Percentiles rank a stretch among this genome's conserved stretches.
These are phyloP conservation scores for Sula dactylatra DNA, from an alignment of 2,113 vertebrate genomes.

Conservation along the genomic window DNA sequence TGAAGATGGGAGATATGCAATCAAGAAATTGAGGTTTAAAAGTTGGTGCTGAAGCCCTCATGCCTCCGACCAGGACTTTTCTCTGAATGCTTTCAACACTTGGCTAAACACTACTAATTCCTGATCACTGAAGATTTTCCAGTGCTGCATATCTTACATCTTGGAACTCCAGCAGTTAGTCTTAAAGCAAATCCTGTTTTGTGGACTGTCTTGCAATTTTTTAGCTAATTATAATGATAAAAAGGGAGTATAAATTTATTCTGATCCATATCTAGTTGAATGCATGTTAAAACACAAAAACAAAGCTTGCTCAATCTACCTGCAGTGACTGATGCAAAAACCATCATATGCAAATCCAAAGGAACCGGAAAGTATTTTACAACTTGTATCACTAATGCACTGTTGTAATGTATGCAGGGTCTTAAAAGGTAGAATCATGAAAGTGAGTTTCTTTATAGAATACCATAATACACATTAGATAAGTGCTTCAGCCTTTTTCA, in stretches of 20 bases:
- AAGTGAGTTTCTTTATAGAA: conserved; percentile 65
- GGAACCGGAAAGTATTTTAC: conserved; percentile 83
- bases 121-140: conserved; percentile 79
- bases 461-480: conserved; percentile 40
- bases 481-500: conserved; percentile 61
- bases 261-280: conserved; percentile 88
- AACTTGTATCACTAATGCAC: conserved; percentile 86
- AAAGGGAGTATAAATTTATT: conserved; percentile 88
- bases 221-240: conserved; percentile 89
- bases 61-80: conserved; percentile 87
- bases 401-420: conserved; percentile 81
- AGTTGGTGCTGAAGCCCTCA: conserved; percentile 88
- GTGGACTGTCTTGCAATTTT: conserved; percentile 93
- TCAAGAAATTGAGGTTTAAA: conserved; percentile 88
- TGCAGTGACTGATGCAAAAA: conserved; percentile 92
- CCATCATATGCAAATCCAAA: conserved; percentile 92
- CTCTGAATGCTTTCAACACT: conserved; percentile 83
- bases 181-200: conserved; percentile 85
- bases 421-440: conserved; percentile 64
- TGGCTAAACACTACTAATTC: conserved; percentile 83
- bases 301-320: conserved; percentile 93
- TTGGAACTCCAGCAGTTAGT: conserved; percentile 81
- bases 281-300: conserved; percentile 88
- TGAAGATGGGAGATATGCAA: conserved; percentile 92
- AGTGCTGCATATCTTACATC: conserved; percentile 86